A percentile compares a stretch with the other conserved stretches of the same genome.
These are phyloP conservation scores for Vidua macroura DNA, from an alignment of 2,113 vertebrate species.

Conservation along the genomic window DNA sequence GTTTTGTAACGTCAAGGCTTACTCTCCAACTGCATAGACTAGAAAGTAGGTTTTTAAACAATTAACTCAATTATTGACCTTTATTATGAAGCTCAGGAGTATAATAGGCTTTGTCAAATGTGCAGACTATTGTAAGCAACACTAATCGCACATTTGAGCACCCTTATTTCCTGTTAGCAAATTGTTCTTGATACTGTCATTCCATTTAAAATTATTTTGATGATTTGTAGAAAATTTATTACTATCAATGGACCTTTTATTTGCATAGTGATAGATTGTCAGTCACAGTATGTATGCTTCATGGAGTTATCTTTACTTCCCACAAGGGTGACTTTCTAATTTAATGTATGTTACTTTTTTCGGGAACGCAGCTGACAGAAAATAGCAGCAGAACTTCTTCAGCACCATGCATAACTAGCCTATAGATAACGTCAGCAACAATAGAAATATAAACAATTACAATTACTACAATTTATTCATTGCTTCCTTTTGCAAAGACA, in stretches of 20 bases:
- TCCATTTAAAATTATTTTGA: not conserved
- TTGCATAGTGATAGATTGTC: not conserved
- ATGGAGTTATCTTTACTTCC: not conserved
- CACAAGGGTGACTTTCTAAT: not conserved
- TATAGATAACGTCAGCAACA: not conserved
- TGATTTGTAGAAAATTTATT: not conserved
- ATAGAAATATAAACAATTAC: not conserved
- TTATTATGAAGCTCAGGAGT: not conserved
- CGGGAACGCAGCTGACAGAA: not conserved
- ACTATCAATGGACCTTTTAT: not conserved
- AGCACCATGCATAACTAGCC: not conserved
- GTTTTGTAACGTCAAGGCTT: not conserved
- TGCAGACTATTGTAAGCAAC: rapidly evolving
- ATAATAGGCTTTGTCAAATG: not conserved
- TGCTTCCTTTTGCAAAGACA: not conserved
- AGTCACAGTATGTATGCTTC: not conserved
- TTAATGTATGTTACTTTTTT: not conserved
- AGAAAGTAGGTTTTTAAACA: not conserved
- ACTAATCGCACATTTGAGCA: not conserved
- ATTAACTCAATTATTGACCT: not conserved
- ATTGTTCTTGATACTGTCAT: not conserved
- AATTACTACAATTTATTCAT: not conserved
- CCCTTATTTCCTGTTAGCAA: not conserved
- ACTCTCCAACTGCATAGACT: not conserved
- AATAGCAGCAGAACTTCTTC: not conserved